Evolutionary conservation across 1,140 invertebrate species (phyloP).

Genomic region (Neelides sp.): DNA sequence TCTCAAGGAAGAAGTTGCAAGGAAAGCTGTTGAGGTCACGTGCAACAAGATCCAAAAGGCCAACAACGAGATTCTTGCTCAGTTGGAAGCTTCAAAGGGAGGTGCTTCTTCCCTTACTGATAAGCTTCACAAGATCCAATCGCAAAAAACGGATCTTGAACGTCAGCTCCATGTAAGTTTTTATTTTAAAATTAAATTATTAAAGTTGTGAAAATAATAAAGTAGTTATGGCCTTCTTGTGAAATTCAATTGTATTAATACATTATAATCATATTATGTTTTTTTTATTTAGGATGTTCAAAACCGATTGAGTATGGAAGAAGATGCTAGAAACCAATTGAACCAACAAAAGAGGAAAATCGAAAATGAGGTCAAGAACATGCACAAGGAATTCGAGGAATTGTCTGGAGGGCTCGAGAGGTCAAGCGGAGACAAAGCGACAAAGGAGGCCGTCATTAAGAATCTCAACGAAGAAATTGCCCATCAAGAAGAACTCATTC

Average conservation of each 20-base stretch:
- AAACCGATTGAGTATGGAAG: slow-evolving; percentile 11
- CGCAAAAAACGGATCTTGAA: not conserved
- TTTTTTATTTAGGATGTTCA: too few species aligned
- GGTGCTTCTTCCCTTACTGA: slow-evolving; percentile 6
- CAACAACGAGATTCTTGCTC: not conserved
- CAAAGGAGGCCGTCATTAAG: slow-evolving; percentile 49
- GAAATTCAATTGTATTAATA: too few species aligned
- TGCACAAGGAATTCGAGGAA: slow-evolving; percentile 21
- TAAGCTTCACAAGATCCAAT: not conserved
- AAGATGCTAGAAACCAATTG: slow-evolving; percentile 13
- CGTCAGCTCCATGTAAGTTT: too few species aligned
- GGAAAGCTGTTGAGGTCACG: not conserved
- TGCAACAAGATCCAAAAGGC: slow-evolving; percentile 3
- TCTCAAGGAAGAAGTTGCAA: not conserved
- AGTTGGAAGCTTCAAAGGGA: slow-evolving; percentile 3
- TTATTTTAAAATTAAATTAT: too few species aligned
- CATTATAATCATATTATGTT: too few species aligned
- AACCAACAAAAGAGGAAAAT: slow-evolving; percentile 10
- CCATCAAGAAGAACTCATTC: slow-evolving; percentile 48
- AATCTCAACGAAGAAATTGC: slow-evolving; percentile 50
- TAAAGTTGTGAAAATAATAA: too few species aligned
- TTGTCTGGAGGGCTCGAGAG: slow-evolving; percentile 28
- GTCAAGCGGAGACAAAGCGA: slow-evolving; percentile 47
- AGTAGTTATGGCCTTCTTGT: too few species aligned
- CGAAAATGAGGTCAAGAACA: slow-evolving; percentile 5